Evolutionary conservation across 2,113 vertebrate species (phyloP), one percentile per base, ranked within the genome.

Genomic region (Anhinga rufa): DNA sequence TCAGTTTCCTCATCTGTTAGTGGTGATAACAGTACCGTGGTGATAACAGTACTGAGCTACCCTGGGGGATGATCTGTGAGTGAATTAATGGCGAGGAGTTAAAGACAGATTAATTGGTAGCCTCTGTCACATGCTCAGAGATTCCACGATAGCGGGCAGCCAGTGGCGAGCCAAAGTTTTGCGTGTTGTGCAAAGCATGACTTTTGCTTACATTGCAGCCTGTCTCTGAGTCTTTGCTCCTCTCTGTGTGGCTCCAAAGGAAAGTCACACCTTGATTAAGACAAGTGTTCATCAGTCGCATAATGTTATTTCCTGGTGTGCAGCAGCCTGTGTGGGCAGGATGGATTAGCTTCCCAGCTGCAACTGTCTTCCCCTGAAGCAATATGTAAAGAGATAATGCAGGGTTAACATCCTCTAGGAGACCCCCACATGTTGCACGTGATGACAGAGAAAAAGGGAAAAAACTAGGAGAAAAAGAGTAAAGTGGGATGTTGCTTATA

Each of bases 1-100:
- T 97, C 92, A 94, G 94, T 95, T 95, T 97, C 92, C 78, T 89
- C 75, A 40, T 51, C 66, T 95, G 20, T 86, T 68, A 85, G 68
- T 55, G 57, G 17, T 20, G 74, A 89, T 94, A 94, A 81, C 17
- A 72, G 31, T n/a, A 58, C 42, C 11, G 21, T 20, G 36, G 32
- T 4, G 8, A 93, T 87, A 92, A 84, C 86, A 92, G 24, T 8
- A 62, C 38, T 25, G 58, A 91, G 51, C 64, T 92, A 66, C 75
- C 62, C 78, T 52, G 52, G 51, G 81, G 86, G 86, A 72, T 26
- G 66, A 89, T 82, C 69, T 55, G 34, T 42, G 46, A 72, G 34
- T 54, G 77, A 93, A 91, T 65, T 87, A 89, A 87, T 17, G 22
- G 26, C 1, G 10, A 92, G 60, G 64, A 81, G 38, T 82, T 88